phyloP scores from a whole-genome alignment of 2,113 vertebrate species.

The Gymnocephalus cernua region DNA sequence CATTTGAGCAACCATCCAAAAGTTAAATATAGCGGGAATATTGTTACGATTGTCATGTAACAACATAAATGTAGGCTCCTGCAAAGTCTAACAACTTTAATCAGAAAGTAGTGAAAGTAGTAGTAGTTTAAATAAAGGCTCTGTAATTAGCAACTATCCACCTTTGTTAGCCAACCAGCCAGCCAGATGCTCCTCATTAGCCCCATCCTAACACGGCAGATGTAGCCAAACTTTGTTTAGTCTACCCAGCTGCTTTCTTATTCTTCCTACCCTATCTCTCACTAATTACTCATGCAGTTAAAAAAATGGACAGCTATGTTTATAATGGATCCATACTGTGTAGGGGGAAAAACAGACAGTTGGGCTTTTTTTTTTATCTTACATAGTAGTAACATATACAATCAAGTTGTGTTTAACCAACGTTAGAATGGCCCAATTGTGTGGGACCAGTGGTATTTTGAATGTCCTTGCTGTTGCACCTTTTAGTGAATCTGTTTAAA shows the following conservation, averaged over 20 bases:
- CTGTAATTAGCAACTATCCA: conserved; percentile 18
- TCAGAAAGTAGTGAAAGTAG: background rate
- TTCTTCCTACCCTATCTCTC: background rate
- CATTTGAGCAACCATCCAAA: background rate
- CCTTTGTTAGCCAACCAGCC: conserved; percentile 17
- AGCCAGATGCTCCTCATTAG: conserved; percentile 47
- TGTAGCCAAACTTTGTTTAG: conserved; percentile 26
- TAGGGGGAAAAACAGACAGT: background rate
- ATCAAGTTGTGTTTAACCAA: background rate
- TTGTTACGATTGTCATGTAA: background rate
- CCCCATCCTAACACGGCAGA: conserved; percentile 11
- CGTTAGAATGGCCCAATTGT: background rate
- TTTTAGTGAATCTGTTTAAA: background rate
- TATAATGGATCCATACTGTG: background rate
- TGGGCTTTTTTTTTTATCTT: background rate
- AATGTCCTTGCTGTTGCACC: background rate
- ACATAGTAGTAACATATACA: too few relatives aligned
- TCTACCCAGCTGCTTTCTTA: conserved; percentile 34
- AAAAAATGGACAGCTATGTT: background rate
- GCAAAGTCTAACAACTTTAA: background rate
- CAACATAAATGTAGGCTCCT: background rate
- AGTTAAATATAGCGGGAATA: background rate
- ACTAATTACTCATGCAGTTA: conserved; percentile 7
- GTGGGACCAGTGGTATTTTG: background rate
- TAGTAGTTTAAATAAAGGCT: background rate